Base-by-base conservation (phyloP, 2,113 vertebrate species). In the Pangasianodon gigas region DNA sequence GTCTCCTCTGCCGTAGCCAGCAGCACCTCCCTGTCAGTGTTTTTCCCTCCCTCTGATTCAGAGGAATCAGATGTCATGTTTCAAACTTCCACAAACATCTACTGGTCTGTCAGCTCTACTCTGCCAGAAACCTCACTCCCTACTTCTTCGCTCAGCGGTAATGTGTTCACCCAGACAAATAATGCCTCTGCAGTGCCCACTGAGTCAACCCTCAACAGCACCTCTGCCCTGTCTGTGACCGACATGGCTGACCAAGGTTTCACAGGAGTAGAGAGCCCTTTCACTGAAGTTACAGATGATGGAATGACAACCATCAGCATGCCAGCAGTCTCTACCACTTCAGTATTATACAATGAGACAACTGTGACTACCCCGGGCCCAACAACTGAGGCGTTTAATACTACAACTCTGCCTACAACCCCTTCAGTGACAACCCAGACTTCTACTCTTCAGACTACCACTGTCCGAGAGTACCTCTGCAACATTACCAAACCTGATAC, bases 401-500 rank as follows among this genome's bases (percentile, higher is more conserved):
- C 44, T 7, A 91, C 88, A 46, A 86, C 41, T 86, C n/a, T 75
- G 4, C 92, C 87, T 24, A 83, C 82, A 21, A 91, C 91, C 84
- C 0, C 71, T 65, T 52, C 1, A 1, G 88, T 90, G 77, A 93
- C 95, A 92, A 89, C 90, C 26, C 87, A 71, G 3, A 69, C 90
- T n/a, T 95, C 93, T 3, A 95, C 95, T 80, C 92, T 95, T 0
- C 1, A 92, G 86, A 93, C 95, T 16, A 92, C 96, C 18, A 95
- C 96, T 69, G 93, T 93, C 87, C 96, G 95, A 10, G 96, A 95
- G 0, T 98, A 97, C 0, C 93, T 98, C 92, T 99, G 98, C 46
- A 96, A 96, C 71, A 93, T 96, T 84, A 95, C 97, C 0, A 92
- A 96, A 56, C 96, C 97, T 0, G 93, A 97, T 0, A 93, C 94